Percentiles rank a stretch among this genome's conserved stretches.
phyloP scores from a whole-genome alignment of 1,140 invertebrate genomes.

The Hyposmocoma kahamanoa region DNA sequence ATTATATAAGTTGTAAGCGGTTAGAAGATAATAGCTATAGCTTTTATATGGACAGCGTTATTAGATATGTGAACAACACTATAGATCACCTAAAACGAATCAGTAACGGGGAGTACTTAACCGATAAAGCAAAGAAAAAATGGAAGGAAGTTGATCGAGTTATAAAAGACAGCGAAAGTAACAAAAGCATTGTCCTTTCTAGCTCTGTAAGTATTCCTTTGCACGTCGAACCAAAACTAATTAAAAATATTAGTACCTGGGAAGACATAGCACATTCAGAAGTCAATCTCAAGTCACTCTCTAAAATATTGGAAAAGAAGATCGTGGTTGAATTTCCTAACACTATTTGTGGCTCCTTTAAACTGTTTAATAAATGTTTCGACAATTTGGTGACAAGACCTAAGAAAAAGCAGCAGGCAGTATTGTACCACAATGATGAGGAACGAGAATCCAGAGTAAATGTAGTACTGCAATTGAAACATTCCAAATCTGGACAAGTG shows the following conservation, averaged over 20 bases:
- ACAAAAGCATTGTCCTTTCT: slow-evolving; percentile 30
- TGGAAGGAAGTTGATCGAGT: slow-evolving; percentile 35
- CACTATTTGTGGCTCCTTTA: slow-evolving; percentile 40
- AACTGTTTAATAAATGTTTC: slow-evolving; percentile 34
- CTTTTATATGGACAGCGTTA: slow-evolving; percentile 64
- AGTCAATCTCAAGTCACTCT: slow-evolving; percentile 47
- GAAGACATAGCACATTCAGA: slow-evolving; percentile 52
- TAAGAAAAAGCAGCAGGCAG: slow-evolving; percentile 25
- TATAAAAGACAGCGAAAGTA: slow-evolving; percentile 5
- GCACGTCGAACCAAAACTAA: slow-evolving; percentile 28
- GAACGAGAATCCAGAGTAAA: slow-evolving; percentile 28
- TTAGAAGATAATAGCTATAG: slow-evolving; percentile 53
- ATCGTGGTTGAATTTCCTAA: slow-evolving; percentile 52
- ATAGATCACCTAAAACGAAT: slow-evolving; percentile 62
- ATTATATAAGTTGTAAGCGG: slow-evolving; percentile 54
- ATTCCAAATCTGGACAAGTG: slow-evolving; percentile 29
- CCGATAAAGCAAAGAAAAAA: slow-evolving; percentile 54
- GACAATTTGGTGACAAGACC: slow-evolving; percentile 46
- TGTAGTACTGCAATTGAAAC: slow-evolving; percentile 37
- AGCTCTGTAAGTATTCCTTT: slow-evolving; percentile 40
- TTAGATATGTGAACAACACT: slow-evolving; percentile 50
- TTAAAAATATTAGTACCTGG: slow-evolving; percentile 27
- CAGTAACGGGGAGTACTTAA: slow-evolving; percentile 63
- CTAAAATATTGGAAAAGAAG: slow-evolving; percentile 54
- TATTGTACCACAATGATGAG: slow-evolving; percentile 4